phyloP scores from a whole-genome alignment of 2,888 invertebrate species.

The Apeira syringaria region DNA sequence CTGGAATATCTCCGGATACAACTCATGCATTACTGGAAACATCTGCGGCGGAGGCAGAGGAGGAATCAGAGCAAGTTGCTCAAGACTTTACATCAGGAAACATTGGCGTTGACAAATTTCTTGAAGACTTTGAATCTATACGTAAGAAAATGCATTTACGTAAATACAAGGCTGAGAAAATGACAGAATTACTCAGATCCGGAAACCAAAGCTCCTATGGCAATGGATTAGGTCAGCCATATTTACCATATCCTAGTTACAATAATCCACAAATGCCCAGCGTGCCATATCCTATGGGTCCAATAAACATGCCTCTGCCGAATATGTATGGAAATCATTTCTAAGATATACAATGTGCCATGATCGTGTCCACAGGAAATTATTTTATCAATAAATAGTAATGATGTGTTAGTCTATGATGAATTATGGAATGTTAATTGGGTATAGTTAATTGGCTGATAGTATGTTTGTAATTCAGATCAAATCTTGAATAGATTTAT shows the following conservation, averaged over 20 bases:
- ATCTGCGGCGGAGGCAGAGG: slow-evolving; percentile 96
- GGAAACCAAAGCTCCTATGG: slow-evolving; percentile 61
- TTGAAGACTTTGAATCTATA: slow-evolving; percentile 91
- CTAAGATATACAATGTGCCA: slow-evolving; percentile 33
- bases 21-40: slow-evolving; percentile 95
- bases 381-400: neutral
- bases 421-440: neutral
- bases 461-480: too few species aligned
- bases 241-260: slow-evolving; percentile 70
- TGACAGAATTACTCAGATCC: slow-evolving; percentile 88
- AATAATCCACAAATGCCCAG: slow-evolving; percentile 79
- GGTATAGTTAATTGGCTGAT: neutral
- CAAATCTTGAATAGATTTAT: too few species aligned
- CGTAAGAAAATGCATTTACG: slow-evolving; percentile 86
- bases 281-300: slow-evolving; percentile 89
- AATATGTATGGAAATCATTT: slow-evolving; percentile 78
- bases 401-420: neutral
- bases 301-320: slow-evolving; percentile 91
- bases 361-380: slow-evolving; percentile 22
- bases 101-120: slow-evolving; percentile 90
- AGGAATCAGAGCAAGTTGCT: slow-evolving; percentile 93
- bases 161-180: slow-evolving; percentile 96
- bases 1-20: slow-evolving; percentile 92
- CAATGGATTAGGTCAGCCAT: slow-evolving; percentile 67
- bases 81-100: slow-evolving; percentile 91